Base-by-base conservation (phyloP, 2,888 invertebrate genomes). In the Falcaria lacertinaria region DNA sequence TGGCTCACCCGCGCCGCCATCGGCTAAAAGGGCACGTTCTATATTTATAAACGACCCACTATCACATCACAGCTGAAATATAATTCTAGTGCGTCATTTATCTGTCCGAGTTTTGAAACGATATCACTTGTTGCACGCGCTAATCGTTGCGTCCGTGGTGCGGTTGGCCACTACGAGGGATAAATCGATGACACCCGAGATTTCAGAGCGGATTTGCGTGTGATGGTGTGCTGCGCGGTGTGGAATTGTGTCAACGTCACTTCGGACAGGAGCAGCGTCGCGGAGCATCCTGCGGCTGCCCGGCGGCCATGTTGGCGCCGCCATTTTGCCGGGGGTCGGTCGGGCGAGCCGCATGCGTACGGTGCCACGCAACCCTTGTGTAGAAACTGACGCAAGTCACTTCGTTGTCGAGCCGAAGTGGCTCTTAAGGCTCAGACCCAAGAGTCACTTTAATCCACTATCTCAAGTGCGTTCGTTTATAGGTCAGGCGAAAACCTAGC, bases 301-400 rank as follows among this genome's bases (percentile, higher is more conserved):
- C 81, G 88, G 85, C 88, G 81, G 90, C 89, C 89, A 90, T 89
- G 82, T 89, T 87, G 83, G 74, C 76, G 75, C 82, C 85, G 90
- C 89, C 90, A 90, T 90, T 83, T 90, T 90, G 82, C 82, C 74
- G 72, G 80, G 82, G 83, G 77, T 80, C 77, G 79, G 74, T 75
- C 69, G 77, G 80, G 78, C 75, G 78, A 77, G 79, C 85, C 86
- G 89, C 89, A 89, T 86, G 89, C 86, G 87, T 87, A 80, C 84
- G 83, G 73, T 84, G 83, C 74, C 74, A 84, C 83, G 80, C 83
- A 80, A 74, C 74, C 69, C 69, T 66, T 64, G 66, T 64, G 65
- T 56, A 66, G 65, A 67, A 74, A 84, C 82, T 70, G 83, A 69
- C 81, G 74, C 72, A 88, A 85, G 74, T 80, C 74, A 47, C 62